Evolutionary conservation across 2,888 invertebrate species (phyloP).

Genomic region (Trissonchulus latispiculum): DNA sequence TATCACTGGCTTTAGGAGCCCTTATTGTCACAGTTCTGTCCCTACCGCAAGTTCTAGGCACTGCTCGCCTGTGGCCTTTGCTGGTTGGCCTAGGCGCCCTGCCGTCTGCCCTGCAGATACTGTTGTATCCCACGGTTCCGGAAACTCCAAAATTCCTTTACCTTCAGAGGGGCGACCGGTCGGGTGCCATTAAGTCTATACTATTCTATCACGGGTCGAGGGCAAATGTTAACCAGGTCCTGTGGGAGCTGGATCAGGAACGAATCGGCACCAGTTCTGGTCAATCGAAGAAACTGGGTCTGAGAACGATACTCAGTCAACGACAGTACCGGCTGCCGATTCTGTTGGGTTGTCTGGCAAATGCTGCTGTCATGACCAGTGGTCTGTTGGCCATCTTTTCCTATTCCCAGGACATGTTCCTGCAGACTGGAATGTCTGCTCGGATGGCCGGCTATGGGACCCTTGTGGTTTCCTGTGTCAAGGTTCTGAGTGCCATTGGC

Average conservation of each 20-base stretch:
- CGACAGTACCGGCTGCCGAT: neutral
- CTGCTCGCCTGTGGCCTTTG: neutral
- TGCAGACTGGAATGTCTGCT: neutral
- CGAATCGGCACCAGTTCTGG: too few relatives aligned
- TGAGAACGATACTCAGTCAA: neutral
- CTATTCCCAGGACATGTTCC: constrained; percentile 3
- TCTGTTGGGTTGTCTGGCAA: neutral
- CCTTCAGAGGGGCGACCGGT: neutral
- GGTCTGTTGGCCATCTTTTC: constrained; percentile 17
- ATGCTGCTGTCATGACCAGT: neutral
- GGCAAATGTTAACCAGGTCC: neutral
- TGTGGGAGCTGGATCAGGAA: neutral
- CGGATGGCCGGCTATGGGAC: neutral
- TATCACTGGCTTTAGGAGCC: constrained; percentile 6
- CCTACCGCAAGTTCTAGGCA: neutral
- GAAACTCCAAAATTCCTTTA: constrained; percentile 19
- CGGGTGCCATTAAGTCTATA: neutral
- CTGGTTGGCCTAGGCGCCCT: neutral
- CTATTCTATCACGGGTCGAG: neutral
- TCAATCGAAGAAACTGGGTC: neutral
- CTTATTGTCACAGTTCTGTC: neutral
- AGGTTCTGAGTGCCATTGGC: constrained; percentile 3
- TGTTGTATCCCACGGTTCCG: neutral
- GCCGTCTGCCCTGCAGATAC: constrained; percentile 16
- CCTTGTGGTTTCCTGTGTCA: neutral